These are phyloP conservation scores for Ennomos quercinarius DNA, from an alignment of 2,888 invertebrate genomes.

Conservation along the genomic window DNA sequence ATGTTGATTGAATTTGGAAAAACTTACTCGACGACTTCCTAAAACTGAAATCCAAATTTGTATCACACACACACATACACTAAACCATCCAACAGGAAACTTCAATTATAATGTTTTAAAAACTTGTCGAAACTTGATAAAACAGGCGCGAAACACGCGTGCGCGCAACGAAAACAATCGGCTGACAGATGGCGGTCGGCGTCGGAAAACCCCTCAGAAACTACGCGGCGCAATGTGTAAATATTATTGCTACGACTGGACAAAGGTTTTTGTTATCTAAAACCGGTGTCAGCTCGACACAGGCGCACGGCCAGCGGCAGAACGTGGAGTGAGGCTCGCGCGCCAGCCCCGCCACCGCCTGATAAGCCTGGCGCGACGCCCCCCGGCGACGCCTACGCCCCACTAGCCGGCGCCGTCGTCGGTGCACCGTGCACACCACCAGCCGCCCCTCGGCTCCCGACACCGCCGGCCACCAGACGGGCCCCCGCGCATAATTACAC, in stretches of 20 bases:
- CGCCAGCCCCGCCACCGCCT: constrained; percentile 83
- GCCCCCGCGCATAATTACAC: constrained; percentile 77
- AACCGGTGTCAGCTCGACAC: constrained; percentile 77
- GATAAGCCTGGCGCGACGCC: constrained; percentile 85
- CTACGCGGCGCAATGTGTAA: constrained; percentile 77
- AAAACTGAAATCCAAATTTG: constrained; percentile 75
- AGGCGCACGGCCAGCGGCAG: constrained; percentile 77
- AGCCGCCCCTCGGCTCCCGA: constrained; percentile 73
- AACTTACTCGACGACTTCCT: constrained; percentile 65
- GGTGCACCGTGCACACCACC: constrained; percentile 78
- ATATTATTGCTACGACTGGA: constrained; percentile 82
- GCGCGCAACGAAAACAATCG: constrained; percentile 78
- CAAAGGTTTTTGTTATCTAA: constrained; percentile 85
- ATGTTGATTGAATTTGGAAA: constrained; percentile 34
- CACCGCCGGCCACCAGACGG: constrained; percentile 67
- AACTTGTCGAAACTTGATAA: constrained; percentile 80
- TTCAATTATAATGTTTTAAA: constrained; percentile 53
- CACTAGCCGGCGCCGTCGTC: constrained; percentile 76
- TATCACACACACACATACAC: constrained; percentile 42
- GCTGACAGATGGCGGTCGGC: constrained; percentile 74
- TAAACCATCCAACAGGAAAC: constrained; percentile 62
- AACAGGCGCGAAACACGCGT: constrained; percentile 71
- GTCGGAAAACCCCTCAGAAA: constrained; percentile 82
- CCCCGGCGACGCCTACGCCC: constrained; percentile 85
- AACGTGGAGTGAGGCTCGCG: constrained; percentile 82